Percentiles rank a stretch among this genome's conserved stretches.
These are phyloP conservation scores for Tiphia femorata DNA, from an alignment of 2,888 invertebrate species.

Conservation along the genomic window DNA sequence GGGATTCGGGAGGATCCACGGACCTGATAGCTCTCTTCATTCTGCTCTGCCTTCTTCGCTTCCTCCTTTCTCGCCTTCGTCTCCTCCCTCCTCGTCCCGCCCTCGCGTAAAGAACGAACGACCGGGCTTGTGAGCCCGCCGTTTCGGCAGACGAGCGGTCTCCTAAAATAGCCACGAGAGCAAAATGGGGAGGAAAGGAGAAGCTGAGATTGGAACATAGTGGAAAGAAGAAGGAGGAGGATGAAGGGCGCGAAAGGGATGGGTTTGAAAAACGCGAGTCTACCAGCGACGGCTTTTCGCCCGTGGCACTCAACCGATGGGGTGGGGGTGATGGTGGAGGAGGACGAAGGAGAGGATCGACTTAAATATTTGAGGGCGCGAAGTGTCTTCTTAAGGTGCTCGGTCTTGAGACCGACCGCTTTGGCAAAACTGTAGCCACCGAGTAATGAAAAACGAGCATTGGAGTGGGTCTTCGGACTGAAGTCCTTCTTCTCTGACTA, in stretches of 20 bases:
- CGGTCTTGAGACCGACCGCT: neutral
- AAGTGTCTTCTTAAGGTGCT: conserved; percentile 6
- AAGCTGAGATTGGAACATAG: no score
- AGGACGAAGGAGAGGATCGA: neutral
- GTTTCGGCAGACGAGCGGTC: conserved; percentile 9
- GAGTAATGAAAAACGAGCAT: neutral
- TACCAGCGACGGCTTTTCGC: neutral
- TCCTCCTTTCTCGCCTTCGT: neutral
- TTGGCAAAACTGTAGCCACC: neutral
- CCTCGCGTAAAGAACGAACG: neutral
- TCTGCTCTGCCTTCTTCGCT: neutral
- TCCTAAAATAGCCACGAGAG: conserved; percentile 24
- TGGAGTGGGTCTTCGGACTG: no score
- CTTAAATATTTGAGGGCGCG: conserved; percentile 19
- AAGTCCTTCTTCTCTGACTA: no score
- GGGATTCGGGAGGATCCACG: no score
- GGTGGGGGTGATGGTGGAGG: conserved; percentile 1
- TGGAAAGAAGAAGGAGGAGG: conserved; percentile 5
- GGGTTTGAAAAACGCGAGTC: conserved; percentile 8
- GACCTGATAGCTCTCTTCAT: no score
- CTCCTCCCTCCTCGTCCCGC: conserved; percentile 11
- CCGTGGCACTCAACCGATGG: neutral
- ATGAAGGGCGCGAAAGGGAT: neutral
- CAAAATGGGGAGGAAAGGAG: conserved; percentile 2
- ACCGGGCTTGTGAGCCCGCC: neutral